Conservation (phyloP, 2,888 invertebrate genomes). For the Caprella mutica region DNA sequence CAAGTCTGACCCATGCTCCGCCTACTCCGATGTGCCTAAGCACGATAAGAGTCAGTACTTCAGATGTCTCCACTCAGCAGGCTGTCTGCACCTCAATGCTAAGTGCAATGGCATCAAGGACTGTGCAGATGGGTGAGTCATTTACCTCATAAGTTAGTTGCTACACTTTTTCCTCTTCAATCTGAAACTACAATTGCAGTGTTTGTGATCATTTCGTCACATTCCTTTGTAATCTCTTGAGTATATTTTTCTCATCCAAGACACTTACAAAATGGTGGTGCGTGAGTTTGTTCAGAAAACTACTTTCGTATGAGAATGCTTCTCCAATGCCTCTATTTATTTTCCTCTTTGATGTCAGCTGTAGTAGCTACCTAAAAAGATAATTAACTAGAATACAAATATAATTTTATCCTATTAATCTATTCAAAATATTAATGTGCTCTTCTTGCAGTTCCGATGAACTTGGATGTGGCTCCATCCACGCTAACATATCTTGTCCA, state of each 20-base stretch:
- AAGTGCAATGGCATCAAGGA: slow-evolving; percentile 48
- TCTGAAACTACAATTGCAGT: no score
- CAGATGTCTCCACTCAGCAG: slow-evolving; percentile 52
- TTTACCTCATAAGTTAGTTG: no score
- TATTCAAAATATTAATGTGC: background rate
- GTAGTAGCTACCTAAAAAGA: no score
- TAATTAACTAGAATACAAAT: background rate
- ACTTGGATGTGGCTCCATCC: background rate
- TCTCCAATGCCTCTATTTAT: no score
- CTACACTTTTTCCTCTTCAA: background rate
- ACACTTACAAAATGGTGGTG: no score
- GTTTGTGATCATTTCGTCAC: no score
- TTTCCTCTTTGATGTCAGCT: no score
- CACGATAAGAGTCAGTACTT: slow-evolving; percentile 42
- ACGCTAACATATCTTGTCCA: background rate
- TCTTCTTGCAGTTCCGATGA: slow-evolving; percentile 6
- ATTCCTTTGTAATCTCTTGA: no score
- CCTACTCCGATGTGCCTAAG: slow-evolving; percentile 16
- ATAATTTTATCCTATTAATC: background rate
- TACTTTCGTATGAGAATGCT: no score
- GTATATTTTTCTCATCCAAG: no score
- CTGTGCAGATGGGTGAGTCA: slow-evolving; percentile 47
- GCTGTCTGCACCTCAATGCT: slow-evolving; percentile 47
- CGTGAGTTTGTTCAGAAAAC: no score
- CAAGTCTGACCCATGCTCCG: slow-evolving; percentile 33